Base-by-base conservation (phyloP, 2,113 vertebrate genomes). In the Chitala chitala region DNA sequence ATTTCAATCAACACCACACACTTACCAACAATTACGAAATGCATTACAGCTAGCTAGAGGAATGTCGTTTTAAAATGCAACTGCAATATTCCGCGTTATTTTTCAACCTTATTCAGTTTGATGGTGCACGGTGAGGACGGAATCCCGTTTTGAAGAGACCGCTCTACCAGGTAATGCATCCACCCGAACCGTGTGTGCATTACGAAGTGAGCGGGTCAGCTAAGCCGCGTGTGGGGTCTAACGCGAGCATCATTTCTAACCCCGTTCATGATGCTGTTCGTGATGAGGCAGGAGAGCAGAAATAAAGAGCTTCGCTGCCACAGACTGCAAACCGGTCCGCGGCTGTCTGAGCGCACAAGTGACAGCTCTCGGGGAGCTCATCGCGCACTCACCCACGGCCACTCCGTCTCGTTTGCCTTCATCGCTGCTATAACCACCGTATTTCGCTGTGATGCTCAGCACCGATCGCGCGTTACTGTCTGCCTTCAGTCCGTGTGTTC, bases 291-390 rank as follows among this genome's bases (percentile, higher is more conserved):
- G 78, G 56, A 69, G 48, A 75, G 74, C 76, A 50, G 71, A 71
- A 75, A 78, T 54, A 74, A 63, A 74, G 76, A 65, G 72, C 58
- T 58, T 75, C 75, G 74, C n/a, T 75, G 75, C 68, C 69, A 74
- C 44, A 26, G 48, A 81, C 70, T 75, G 54, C 54, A 2, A 24
- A 71, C 71, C 79, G 80, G 80, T 79, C 84, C 81, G 72, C 72
- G 71, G 72, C n/a, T n/a, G n/a, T n/a, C n/a, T n/a, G n/a, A n/a
- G n/a, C n/a, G n/a, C n/a, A n/a, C n/a, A n/a, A n/a, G n/a, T n/a
- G n/a, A n/a, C n/a, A n/a, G n/a, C n/a, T n/a, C n/a, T n/a, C n/a
- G n/a, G n/a, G n/a, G n/a, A n/a, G n/a, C n/a, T n/a, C n/a, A n/a
- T n/a, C n/a, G n/a, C n/a, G n/a, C n/a, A n/a, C n/a, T n/a, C n/a